Percentiles rank a stretch among this genome's conserved stretches.
Evolutionary conservation across 2,797 vertebrate genomes (phyloP).

Genomic region (Pampus argenteus): DNA sequence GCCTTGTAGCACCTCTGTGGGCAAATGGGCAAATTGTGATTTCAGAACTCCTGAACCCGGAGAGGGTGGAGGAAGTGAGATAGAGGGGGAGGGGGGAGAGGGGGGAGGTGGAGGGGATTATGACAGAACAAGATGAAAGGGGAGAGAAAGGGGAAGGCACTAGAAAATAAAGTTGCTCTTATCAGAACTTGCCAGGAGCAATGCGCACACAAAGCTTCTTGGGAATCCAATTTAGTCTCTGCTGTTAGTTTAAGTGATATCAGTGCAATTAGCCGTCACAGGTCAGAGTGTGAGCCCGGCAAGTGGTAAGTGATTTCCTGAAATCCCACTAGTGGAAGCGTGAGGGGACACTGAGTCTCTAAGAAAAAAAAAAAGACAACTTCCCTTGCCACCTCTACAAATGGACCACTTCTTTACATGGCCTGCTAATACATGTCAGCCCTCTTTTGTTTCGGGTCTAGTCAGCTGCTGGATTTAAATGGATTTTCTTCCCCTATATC

Average conservation of each 20-base stretch:
- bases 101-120: constrained; percentile 58
- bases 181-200: constrained; percentile 80
- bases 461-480: constrained; percentile 62
- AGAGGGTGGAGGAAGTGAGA: not conserved
- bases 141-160: constrained; percentile 43
- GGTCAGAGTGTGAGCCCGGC: constrained; percentile 71
- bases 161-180: constrained; percentile 81
- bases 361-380: constrained; percentile 11
- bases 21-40: constrained; percentile 65
- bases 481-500: constrained; percentile 47
- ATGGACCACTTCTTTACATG: constrained; percentile 33
- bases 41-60: constrained; percentile 43
- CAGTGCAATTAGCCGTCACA: constrained; percentile 80
- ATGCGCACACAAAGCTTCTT: constrained; percentile 70
- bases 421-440: constrained; percentile 63
- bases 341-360: constrained; percentile 17
- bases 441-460: constrained; percentile 60
- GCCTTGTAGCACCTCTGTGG: constrained; percentile 49
- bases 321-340: constrained; percentile 51
- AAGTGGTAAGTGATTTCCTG: constrained; percentile 75
- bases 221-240: constrained; percentile 78
- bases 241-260: constrained; percentile 82
- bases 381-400: constrained; percentile 16
- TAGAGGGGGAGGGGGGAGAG: not conserved
- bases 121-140: constrained; percentile 71